phyloP scores from a whole-genome alignment of 2,888 invertebrate genomes.

The Leucophenga montana region DNA sequence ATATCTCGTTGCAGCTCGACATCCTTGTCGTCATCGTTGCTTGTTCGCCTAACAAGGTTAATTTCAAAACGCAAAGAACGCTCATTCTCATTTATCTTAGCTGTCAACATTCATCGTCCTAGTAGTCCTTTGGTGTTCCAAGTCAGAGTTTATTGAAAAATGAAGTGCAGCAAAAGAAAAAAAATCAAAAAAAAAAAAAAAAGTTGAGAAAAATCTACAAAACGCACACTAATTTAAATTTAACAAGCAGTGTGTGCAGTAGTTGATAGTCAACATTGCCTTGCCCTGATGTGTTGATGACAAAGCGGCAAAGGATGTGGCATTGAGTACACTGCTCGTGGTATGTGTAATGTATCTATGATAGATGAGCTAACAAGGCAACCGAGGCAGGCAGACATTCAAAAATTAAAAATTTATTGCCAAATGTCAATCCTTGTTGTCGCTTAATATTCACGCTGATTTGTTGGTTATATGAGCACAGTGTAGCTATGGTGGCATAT shows the following conservation, averaged over 20 bases:
- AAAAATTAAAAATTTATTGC: conserved; percentile 71
- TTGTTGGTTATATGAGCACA: too few species aligned
- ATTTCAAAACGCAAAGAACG: conserved; percentile 58
- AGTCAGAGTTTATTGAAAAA: conserved; percentile 45
- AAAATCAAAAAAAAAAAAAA: too few species aligned
- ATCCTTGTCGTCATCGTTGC: conserved; percentile 14
- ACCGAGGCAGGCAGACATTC: conserved; percentile 35
- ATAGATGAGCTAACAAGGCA: conserved; percentile 24
- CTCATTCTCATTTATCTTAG: conserved; percentile 69
- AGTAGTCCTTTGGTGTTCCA: neutral
- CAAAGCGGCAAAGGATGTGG: neutral
- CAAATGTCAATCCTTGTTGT: conserved; percentile 54
- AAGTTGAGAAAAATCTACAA: conserved; percentile 1
- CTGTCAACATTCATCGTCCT: conserved; percentile 50
- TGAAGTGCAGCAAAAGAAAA: conserved; percentile 36
- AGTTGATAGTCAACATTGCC: conserved; percentile 28
- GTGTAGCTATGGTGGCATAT: too few species aligned
- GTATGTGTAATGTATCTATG: too few species aligned
- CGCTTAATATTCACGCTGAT: too few species aligned
- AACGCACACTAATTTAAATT: conserved; percentile 58
- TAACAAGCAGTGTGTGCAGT: conserved; percentile 50
- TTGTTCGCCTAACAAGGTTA: conserved; percentile 70
- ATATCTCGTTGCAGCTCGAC: conserved; percentile 55
- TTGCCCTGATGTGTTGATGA: conserved; percentile 11
- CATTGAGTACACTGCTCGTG: conserved; percentile 23